phyloP scores from a whole-genome alignment of 2,113 vertebrate species.

The Ceyx margarethae region DNA sequence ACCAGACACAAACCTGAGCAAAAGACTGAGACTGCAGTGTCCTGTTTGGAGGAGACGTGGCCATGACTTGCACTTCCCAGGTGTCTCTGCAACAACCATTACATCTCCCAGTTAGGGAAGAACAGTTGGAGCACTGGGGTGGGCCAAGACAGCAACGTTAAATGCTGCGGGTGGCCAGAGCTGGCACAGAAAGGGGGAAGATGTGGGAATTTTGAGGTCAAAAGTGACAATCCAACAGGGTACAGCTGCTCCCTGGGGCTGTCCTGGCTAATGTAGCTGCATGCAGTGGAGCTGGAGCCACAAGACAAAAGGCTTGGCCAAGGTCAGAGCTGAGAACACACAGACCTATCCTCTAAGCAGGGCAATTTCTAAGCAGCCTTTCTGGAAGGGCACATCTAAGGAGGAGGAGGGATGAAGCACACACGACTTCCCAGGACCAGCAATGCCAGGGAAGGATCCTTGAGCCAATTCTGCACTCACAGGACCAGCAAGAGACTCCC shows the following conservation, averaged over 20 bases:
- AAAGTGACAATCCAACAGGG: background rate
- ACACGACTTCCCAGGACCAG: background rate
- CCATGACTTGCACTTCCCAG: background rate
- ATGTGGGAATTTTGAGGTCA: background rate
- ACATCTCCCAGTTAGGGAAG: background rate
- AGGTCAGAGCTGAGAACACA: background rate
- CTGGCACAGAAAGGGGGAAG: background rate
- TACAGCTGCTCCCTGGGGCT: background rate
- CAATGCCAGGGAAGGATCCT: background rate
- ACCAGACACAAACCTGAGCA: rapidly evolving
- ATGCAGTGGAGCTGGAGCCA: background rate
- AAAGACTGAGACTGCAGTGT: background rate
- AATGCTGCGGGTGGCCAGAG: background rate
- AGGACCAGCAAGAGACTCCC: background rate
- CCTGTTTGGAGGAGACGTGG: background rate
- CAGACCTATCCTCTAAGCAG: background rate
- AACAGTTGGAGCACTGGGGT: rapidly evolving
- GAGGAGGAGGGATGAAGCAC: background rate
- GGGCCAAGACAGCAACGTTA: background rate
- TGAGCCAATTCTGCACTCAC: background rate
- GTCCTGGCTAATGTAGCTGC: background rate
- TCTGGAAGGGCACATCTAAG: background rate
- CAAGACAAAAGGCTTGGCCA: background rate
- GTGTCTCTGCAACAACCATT: background rate
- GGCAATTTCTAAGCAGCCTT: background rate